Evolutionary conservation across 2,797 vertebrate species (phyloP), one percentile per base, ranked within the genome.

Genomic region (Sebastes cheni): DNA sequence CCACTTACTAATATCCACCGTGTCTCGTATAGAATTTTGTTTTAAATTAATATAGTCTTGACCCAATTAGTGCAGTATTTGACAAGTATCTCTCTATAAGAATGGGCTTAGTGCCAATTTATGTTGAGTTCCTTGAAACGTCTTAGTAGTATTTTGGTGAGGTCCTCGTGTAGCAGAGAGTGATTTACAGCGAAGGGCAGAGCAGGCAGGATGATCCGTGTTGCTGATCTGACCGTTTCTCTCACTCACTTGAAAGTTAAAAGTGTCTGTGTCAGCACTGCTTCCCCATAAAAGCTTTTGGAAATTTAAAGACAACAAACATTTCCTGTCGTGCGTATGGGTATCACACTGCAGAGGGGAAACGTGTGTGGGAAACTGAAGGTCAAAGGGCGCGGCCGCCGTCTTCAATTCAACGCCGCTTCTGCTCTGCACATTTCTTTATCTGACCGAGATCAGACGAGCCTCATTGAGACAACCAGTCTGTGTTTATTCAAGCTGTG

Each of bases 241-340:
- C 55, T 82, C 72, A 2, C 75, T 75, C 72, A 29, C 59, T 72
- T 73, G 30, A 82, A 81, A 80, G 71, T 78, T 25, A 2, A 91
- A 92, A 89, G 81, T 91, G 79, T 84, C 59, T 80, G 72, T 88
- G 91, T 95, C 92, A 93, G 92, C 90, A 89, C 67, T 58, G 71
- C 82, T 79, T 86, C 80, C 9, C 1, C 81, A 77, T 89, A 81
- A 92, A 89, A 88, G 75, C 83, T 90, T 91, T 91, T 93, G 87
- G 86, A 92, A 93, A 86, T 82, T 83, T 82, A 91, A 94, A 95
- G 89, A 90, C 91, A 96, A 95, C 94, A 96, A 95, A 95, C 55
- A 55, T 93, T 96, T 96, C 95, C 95, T 95, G 88, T 77, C 46
- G 42, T 61, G 25, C 36, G 30, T 11, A 60, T 60, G 22, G 11